Evolutionary conservation across 1,140 invertebrate species (phyloP), one percentile per base, ranked within the genome.

Genomic region (Hycleus phaleratus): DNA sequence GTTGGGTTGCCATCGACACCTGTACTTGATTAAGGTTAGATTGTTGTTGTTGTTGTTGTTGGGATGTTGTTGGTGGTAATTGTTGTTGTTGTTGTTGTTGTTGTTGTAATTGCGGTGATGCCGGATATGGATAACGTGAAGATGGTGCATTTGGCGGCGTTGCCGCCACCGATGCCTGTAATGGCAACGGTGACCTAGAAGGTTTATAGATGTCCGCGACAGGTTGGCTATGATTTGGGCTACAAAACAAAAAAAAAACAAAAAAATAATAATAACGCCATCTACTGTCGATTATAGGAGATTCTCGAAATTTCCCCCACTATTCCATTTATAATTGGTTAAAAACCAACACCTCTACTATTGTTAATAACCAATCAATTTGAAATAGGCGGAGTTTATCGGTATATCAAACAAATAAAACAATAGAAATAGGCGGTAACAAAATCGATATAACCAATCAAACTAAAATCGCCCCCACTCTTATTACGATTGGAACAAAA

Each of bases 141-240:
- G 55, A 47, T 18, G 18, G 18, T 18, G 18, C 18, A 18, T 18
- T 18, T 18, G 18, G 18, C 18, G 18, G 18, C 49, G 50, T 7
- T 26, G 61, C 58, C 26, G 63, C 60, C 50, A 56, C 59, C 43
- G 67, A 59, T 32, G 32, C 32, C 7, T 32, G 32, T 32, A 7
- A 7, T 32, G 32, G 32, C 46, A 72, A 50, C 25, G 72, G 72
- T 48, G 71, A 73, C 43, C 72, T 50, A 39, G 69, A 70, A 18
- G 69, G 68, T 53, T 73, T 73, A 64, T 73, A 73, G 45, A 73
- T 62, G 11, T 72, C 72, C 46, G 59, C 56, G 51, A 54, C 45
- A 18, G 57, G 11, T 60, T 61, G 63, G 59, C 49, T 67, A 56
- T 70, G 68, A 56, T 64, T 71, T 45, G 70, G 67, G 66, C 72